Conservation (phyloP, 2,888 invertebrate species). For the Smittia sp. region DNA sequence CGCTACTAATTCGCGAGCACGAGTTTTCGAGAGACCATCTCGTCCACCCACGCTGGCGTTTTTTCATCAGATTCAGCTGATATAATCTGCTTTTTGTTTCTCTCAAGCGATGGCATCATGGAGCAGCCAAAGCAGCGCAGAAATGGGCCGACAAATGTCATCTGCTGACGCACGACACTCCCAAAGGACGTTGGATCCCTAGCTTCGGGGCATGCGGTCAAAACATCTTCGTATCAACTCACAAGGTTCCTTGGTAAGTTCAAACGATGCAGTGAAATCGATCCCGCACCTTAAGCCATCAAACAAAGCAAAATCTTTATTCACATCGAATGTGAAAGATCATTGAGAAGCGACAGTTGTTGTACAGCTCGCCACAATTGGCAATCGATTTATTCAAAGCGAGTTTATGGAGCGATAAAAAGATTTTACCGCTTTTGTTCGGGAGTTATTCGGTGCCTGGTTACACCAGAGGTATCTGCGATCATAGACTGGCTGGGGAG, state of each 20-base stretch:
- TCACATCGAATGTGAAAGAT: not conserved
- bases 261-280: not conserved
- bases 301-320: not conserved
- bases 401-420: not conserved
- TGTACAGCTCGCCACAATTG: not conserved
- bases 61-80: not conserved
- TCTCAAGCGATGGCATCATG: slow-evolving; percentile 69
- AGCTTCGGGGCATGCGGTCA: slow-evolving; percentile 74
- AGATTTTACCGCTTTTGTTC: not conserved
- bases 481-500: too few species aligned
- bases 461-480: not conserved
- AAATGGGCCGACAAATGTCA: slow-evolving; percentile 70
- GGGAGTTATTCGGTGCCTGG: not conserved
- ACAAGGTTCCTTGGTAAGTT: slow-evolving; percentile 73
- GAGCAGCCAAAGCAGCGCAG: slow-evolving; percentile 70
- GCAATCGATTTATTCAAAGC: not conserved
- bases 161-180: slow-evolving; percentile 67
- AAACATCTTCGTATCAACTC: slow-evolving; percentile 77
- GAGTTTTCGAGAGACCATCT: not conserved
- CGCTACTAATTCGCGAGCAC: slow-evolving; percentile 14
- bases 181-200: slow-evolving; percentile 58
- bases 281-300: not conserved
- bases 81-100: slow-evolving; percentile 36
- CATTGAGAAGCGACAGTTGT: too few species aligned
- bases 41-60: not conserved